Percentiles rank a stretch among this genome's conserved stretches.
phyloP scores from a whole-genome alignment of 2,797 vertebrate species.

The Epinephelus awoara region DNA sequence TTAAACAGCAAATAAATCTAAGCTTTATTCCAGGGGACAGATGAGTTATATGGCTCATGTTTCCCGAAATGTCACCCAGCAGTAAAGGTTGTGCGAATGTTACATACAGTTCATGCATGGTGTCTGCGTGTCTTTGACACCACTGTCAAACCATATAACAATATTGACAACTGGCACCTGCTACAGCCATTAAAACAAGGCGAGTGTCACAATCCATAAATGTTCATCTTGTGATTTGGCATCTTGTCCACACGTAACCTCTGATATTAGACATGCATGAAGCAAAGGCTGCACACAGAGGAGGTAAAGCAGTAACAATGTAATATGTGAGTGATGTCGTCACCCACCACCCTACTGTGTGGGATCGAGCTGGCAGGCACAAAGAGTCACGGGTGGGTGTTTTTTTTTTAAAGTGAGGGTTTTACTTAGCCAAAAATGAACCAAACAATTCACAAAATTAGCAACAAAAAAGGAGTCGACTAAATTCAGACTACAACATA shows the following conservation, averaged over 20 bases:
- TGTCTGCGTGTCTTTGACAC: constrained; percentile 27
- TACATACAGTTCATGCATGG: constrained; percentile 16
- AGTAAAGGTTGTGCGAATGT: constrained; percentile 29
- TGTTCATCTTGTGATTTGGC: constrained; percentile 27
- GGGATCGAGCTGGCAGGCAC: neutral
- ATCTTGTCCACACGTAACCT: constrained; percentile 19
- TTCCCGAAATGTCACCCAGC: constrained; percentile 18
- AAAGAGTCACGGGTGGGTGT: neutral
- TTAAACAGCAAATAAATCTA: constrained; percentile 29
- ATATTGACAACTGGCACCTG: constrained; percentile 39
- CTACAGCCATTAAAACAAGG: constrained; percentile 40
- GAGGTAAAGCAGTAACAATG: constrained; percentile 14
- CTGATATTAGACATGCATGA: constrained; percentile 4
- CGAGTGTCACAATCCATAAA: constrained; percentile 25
- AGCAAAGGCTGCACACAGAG: neutral
- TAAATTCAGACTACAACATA: too few relatives aligned
- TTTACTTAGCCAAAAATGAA: neutral
- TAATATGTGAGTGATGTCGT: constrained; percentile 13
- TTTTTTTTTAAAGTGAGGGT: neutral
- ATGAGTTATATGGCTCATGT: neutral
- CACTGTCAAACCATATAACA: constrained; percentile 22
- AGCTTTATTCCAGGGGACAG: constrained; percentile 35
- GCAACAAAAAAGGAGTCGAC: too few relatives aligned
- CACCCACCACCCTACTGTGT: neutral
- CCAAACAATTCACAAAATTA: neutral